These are phyloP conservation scores for roundworm (Caenorhabditis elegans) DNA, from an alignment of 1,140 invertebrate genomes.

Conservation along the genomic window WBcel235 BX284603.4:8220001-8220500, in stretches of 20 bases:
- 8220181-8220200: background rate
- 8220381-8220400: slow-evolving; percentile 18
- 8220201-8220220: background rate
- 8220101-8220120: background rate
- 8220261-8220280: background rate
- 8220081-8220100: too few relatives aligned
- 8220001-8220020: too few relatives aligned
- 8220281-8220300: background rate
- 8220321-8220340: background rate
- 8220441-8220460: background rate
- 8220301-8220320: background rate
- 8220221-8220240: background rate
- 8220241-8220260: slow-evolving; percentile 1
- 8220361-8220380: slow-evolving; percentile 17
- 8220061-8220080: too few relatives aligned
- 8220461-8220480: background rate
- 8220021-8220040: too few relatives aligned
- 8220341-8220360: background rate
- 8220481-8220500: too few relatives aligned
- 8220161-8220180: background rate
- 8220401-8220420: background rate
- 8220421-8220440: background rate
- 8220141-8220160: background rate
- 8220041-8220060: too few relatives aligned
- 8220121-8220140: background rate